A percentile compares a stretch with the other conserved stretches of the same genome.
These are phyloP conservation scores for Neodiprion lecontei DNA, from an alignment of 1,140 invertebrate species.

Conservation along the genomic window DNA sequence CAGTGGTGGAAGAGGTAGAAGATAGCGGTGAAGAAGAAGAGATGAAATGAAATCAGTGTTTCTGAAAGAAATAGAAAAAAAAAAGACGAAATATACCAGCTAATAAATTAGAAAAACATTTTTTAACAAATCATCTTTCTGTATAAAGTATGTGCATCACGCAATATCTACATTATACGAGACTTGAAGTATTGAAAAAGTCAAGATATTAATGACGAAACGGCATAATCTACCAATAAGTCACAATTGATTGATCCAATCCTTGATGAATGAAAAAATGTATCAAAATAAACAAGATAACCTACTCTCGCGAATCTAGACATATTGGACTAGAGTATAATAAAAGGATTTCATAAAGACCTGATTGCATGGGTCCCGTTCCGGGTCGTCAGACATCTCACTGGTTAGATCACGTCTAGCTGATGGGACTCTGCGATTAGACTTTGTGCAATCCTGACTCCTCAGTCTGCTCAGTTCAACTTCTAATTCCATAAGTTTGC, in stretches of 20 bases:
- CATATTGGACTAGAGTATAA: conserved; percentile 18
- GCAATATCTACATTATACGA: too few species aligned
- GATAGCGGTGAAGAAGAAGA: conserved; percentile 38
- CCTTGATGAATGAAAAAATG: conserved; percentile 18
- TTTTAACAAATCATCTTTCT: too few species aligned
- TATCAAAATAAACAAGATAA: conserved; percentile 15
- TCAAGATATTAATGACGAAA: conserved; percentile 9
- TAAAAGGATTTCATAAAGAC: conserved; percentile 42
- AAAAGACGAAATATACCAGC: conserved; percentile 21
- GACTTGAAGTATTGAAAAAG: background rate
- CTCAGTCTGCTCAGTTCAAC: conserved; percentile 48
- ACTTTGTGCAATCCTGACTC: conserved; percentile 22
- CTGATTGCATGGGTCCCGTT: conserved; percentile 48
- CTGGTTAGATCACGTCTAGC: conserved; percentile 36
- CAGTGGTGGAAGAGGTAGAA: background rate
- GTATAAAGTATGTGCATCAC: too few species aligned
- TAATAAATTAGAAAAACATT: background rate
- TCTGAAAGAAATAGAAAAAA: conserved; percentile 47
- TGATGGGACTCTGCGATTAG: conserved; percentile 18
- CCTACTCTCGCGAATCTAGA: conserved; percentile 21
- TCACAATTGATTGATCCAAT: background rate
- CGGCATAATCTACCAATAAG: background rate
- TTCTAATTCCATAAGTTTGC: conserved; percentile 41
- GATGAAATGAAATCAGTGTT: conserved; percentile 33
- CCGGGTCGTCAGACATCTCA: conserved; percentile 41